Evolutionary conservation across 2,888 invertebrate genomes (phyloP).

Genomic region (Byasa hedistus): DNA sequence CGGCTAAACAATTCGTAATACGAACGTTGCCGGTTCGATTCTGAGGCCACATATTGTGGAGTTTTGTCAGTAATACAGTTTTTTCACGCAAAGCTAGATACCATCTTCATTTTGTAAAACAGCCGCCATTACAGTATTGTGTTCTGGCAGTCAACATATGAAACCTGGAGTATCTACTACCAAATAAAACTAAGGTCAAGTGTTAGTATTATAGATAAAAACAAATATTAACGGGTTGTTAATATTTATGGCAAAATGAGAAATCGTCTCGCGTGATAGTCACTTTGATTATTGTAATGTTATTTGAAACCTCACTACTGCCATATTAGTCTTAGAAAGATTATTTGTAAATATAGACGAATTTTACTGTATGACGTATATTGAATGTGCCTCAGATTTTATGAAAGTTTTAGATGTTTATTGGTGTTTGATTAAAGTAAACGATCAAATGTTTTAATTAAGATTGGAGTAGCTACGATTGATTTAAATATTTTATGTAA

Average conservation of each 20-base stretch:
- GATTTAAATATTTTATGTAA: slow-evolving; percentile 37
- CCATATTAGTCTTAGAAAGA: slow-evolving; percentile 68
- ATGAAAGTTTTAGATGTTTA: slow-evolving; percentile 65
- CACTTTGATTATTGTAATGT: slow-evolving; percentile 42
- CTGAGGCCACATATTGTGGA: too few species aligned
- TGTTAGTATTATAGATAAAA: too few species aligned
- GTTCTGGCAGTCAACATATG: too few species aligned
- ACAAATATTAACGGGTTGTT: not conserved
- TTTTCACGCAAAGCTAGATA: too few species aligned
- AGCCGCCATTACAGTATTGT: too few species aligned
- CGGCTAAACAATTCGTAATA: too few species aligned
- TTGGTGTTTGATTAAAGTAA: slow-evolving; percentile 52
- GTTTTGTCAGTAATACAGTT: too few species aligned
- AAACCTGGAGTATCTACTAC: too few species aligned
- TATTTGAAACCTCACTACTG: slow-evolving; percentile 71
- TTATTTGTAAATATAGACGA: slow-evolving; percentile 60
- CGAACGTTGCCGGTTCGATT: too few species aligned
- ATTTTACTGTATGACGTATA: slow-evolving; percentile 63
- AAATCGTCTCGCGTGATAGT: slow-evolving; percentile 38
- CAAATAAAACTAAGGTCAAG: too few species aligned
- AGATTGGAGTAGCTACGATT: slow-evolving; percentile 53
- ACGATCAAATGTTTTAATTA: slow-evolving; percentile 45
- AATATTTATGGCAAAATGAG: not conserved
- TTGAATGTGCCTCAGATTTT: slow-evolving; percentile 77
- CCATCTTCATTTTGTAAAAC: too few species aligned